Percentiles rank a stretch among this genome's conserved stretches.
These are phyloP conservation scores for Agrochola litura DNA, from an alignment of 2,888 invertebrate genomes.

Conservation along the genomic window DNA sequence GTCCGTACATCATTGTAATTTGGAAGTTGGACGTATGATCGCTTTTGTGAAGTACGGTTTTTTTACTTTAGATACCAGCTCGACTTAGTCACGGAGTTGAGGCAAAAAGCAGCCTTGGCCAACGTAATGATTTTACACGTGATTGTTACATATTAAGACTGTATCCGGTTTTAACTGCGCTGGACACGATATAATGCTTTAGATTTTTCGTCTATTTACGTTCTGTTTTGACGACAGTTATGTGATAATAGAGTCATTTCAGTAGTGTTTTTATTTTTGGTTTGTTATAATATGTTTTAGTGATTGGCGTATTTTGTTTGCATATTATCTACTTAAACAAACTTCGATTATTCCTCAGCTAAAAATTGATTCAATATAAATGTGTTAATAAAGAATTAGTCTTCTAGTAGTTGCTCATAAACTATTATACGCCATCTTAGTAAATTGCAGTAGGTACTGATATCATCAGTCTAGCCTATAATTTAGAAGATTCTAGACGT, in stretches of 20 bases:
- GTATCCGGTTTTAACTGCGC: conserved; percentile 72
- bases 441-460: conserved; percentile 65
- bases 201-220: conserved; percentile 32
- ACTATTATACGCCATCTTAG: conserved; percentile 17
- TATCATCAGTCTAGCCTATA: conserved; percentile 79
- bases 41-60: conserved; percentile 58
- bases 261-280: not conserved
- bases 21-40: conserved; percentile 50
- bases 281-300: not conserved
- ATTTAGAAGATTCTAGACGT: conserved; percentile 83
- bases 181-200: conserved; percentile 43
- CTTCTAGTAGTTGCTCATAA: not conserved
- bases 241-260: not conserved
- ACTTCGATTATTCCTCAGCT: not conserved
- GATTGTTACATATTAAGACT: conserved; percentile 79
- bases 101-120: conserved; percentile 86
- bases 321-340: not conserved
- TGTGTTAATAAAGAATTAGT: not conserved
- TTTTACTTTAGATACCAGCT: conserved; percentile 52
- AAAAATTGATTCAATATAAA: too few relatives aligned
- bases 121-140: conserved; percentile 79
- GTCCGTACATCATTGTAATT: conserved; percentile 57
- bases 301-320: not conserved
- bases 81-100: conserved; percentile 81
- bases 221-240: conserved; percentile 9